These are phyloP conservation scores for Hystrix cristata DNA, from an alignment of 2,113 vertebrate species.

Conservation along the genomic window DNA sequence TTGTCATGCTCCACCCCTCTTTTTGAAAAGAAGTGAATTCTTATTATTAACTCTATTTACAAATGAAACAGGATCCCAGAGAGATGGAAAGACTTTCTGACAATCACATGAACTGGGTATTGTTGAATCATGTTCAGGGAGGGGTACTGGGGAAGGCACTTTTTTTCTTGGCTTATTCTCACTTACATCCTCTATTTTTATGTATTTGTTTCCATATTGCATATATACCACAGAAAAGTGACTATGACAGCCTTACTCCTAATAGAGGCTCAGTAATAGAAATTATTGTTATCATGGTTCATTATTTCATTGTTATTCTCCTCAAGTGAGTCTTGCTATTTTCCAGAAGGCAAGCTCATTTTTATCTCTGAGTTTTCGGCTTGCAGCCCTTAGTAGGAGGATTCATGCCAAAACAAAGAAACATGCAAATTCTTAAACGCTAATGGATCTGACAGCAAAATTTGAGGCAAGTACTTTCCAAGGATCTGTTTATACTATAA, in stretches of 20 bases:
- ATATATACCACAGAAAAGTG: neutral
- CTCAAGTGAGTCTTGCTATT: neutral
- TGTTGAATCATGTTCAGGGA: neutral
- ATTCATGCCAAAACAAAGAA: slow-evolving; percentile 22
- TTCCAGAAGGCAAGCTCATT: slow-evolving; percentile 40
- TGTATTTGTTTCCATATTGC: neutral
- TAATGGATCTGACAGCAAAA: slow-evolving; percentile 21
- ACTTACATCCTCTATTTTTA: neutral
- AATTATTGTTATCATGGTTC: neutral
- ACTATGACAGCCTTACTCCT: neutral
- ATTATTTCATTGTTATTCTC: neutral
- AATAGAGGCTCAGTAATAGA: neutral
- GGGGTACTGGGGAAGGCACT: neutral
- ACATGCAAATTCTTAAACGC: slow-evolving; percentile 33
- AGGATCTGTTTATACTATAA: neutral
- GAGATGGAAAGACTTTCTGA: neutral
- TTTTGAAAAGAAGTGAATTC: slow-evolving; percentile 8
- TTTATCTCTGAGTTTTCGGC: slow-evolving; percentile 19
- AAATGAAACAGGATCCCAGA: neutral
- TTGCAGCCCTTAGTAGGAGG: neutral
- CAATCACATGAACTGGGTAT: neutral
- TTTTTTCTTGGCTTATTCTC: slow-evolving; percentile 2
- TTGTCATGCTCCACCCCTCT: neutral
- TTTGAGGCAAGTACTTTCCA: slow-evolving; percentile 42
- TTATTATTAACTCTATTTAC: neutral